A percentile compares a stretch with the other conserved stretches of the same genome.
Conservation (phyloP, 1,140 invertebrate species). For the Neodiprion pinetum region DNA sequence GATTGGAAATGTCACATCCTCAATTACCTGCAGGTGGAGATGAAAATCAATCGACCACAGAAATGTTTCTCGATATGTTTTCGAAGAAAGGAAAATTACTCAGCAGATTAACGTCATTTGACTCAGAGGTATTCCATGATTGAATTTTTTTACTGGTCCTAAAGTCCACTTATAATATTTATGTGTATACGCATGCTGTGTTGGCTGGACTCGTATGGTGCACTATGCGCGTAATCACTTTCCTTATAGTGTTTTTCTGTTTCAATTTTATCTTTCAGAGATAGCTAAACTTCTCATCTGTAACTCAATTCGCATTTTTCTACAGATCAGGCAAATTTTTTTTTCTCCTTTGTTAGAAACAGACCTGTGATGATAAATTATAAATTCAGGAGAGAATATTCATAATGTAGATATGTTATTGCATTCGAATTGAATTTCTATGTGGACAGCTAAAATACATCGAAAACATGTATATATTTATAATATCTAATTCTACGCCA, state of each 20-base stretch:
- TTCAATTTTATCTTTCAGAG: neutral
- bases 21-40: slow-evolving; percentile 44
- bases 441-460: too few species aligned
- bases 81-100: slow-evolving; percentile 86
- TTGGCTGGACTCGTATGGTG: slow-evolving; percentile 23
- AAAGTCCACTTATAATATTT: neutral
- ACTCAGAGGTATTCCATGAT: slow-evolving; percentile 78
- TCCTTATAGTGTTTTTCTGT: neutral
- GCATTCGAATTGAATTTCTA: too few species aligned
- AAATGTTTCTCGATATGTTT: slow-evolving; percentile 89
- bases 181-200: slow-evolving; percentile 7
- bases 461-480: neutral
- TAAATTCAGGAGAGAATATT: too few species aligned
- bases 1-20: slow-evolving; percentile 24
- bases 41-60: slow-evolving; percentile 77
- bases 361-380: too few species aligned
- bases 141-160: neutral
- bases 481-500: neutral
- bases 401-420: too few species aligned
- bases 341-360: too few species aligned
- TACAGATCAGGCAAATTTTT: too few species aligned
- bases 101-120: slow-evolving; percentile 86
- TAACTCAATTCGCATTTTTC: too few species aligned
- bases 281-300: slow-evolving; percentile 19
- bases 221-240: slow-evolving; percentile 21